Evolutionary conservation across 2,113 vertebrate genomes (phyloP), one percentile per base, ranked within the genome.

Genomic region (Tapirus terrestris): DNA sequence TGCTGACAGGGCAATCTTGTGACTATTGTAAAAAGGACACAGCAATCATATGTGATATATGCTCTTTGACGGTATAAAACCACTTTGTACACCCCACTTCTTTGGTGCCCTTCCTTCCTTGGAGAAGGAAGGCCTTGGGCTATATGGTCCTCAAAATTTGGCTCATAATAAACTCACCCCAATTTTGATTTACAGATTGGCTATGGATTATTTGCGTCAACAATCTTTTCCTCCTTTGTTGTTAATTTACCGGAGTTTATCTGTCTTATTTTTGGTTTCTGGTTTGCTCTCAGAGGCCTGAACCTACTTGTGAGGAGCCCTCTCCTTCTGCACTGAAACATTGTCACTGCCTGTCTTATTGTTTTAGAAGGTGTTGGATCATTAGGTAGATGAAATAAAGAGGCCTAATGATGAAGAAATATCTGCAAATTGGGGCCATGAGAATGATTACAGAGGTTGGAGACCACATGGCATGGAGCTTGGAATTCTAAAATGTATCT

Each of bases 231-330:
- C 29, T 76, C 23, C 25, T 39, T 58, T 67, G 2, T 39, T 53
- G 53, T 70, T 48, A 36, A 16, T 77, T 77, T 93, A 58, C 39
- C 53, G 29, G 58, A 75, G 39, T 80, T 81, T 68, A 25, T 36
- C 43, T 84, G 63, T 79, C 63, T 70, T 92, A 53, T 53, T 70
- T 96, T 89, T 63, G 61, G 27, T 67, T 95, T 93, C 90, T 75
- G 31, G 39, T 90, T 81, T 77, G 11, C 48, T 81, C 5, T 85
- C 25, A 25, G 3, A 16, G 73, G 43, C 36, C 70, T 27, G 18
- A 29, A 8, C 25, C 48, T 73, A 29, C 45, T 48, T 67, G 20
- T 86, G 81, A 80, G 39, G 13, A 81, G 29, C 7, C 29, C 7
- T 91, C 25, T 56, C 13, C 56, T 80, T 81, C 21, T 79, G 36